Base-by-base conservation (phyloP, 1,140 invertebrate genomes). In the Drosophila quadrilineata region DNA sequence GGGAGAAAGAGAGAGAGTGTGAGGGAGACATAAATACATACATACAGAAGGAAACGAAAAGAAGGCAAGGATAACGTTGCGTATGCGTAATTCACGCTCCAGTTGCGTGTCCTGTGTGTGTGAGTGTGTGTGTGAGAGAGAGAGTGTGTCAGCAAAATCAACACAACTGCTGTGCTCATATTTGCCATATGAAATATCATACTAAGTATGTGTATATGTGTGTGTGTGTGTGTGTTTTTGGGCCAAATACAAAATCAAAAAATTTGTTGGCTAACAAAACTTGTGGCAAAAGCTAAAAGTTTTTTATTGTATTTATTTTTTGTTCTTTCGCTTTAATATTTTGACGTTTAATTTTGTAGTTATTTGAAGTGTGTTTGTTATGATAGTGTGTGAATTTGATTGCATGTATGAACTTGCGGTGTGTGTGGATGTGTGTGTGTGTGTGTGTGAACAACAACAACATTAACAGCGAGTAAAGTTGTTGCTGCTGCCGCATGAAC, bases 71-170 rank as follows among this genome's bases (percentile, higher is more conserved):
- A 67, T 63, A 79, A 85, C 79, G 79, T 84, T 85, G 79, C 79
- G 79, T 85, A 84, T 84, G 74, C 77, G 77, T 84, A 84, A 84
- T 84, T 84, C 58, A 84, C 77, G 77, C 77, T 84, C 79, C 79
- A 84, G 70, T 84, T 84, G 79, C 74, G 73, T 84, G 49, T 73
- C 46, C 72, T 57, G 40, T 58, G 41, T 46, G 26, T 43, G 33
- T 66, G 35, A 40, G 24, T 46, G 38, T 28, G 26, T 50, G 14
- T 31, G 28, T 64, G 31, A 33, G 21, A 54, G 50, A 50, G 65
- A 49, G 46, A 52, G 52, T 74, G 56, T 65, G 66, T 75, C 50
- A 71, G 66, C 72, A 75, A 74, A 71, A 75, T 75, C 72, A 53
- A 71, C 72, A 70, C 70, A 67, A 57, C 67, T 4, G 53, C 53